A percentile compares a stretch with the other conserved stretches of the same genome.
Evolutionary conservation across 2,113 vertebrate genomes (phyloP).

Genomic region (Candoia aspera): DNA sequence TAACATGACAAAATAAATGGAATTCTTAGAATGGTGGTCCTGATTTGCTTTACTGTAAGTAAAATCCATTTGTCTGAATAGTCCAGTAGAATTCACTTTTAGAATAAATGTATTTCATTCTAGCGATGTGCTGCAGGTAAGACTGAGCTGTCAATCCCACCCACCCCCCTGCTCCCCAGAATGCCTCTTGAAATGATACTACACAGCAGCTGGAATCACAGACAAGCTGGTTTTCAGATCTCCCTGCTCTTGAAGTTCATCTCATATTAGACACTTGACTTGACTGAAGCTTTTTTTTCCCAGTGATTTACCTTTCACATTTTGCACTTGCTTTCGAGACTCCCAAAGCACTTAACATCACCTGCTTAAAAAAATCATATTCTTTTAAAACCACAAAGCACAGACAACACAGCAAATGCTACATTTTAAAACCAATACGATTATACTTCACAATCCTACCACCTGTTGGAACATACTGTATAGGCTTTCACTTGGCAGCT

Average conservation of each 20-base stretch:
- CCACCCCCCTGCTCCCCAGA: not conserved
- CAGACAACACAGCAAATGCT: not conserved
- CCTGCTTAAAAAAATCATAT: not conserved
- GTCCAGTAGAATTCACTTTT: not conserved
- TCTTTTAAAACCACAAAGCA: not conserved
- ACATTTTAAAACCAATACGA: not conserved
- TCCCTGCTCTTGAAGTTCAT: not conserved
- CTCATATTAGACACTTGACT: not conserved
- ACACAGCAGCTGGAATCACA: not conserved
- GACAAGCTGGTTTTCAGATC: not conserved
- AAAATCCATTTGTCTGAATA: not conserved
- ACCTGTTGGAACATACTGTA: not conserved
- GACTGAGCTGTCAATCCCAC: not conserved
- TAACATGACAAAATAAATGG: too few relatives aligned
- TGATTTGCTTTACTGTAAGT: not conserved
- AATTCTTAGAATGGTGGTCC: not conserved
- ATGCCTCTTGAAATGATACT: not conserved
- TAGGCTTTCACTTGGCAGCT: not conserved
- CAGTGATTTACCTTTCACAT: not conserved
- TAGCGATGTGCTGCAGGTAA: not conserved
- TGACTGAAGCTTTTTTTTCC: not conserved
- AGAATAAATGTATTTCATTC: not conserved
- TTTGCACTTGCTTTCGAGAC: not conserved
- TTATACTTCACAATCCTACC: not conserved
- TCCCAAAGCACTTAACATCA: not conserved